Base-by-base conservation (phyloP, 1,140 invertebrate species). In the Papilio aristodemus region DNA sequence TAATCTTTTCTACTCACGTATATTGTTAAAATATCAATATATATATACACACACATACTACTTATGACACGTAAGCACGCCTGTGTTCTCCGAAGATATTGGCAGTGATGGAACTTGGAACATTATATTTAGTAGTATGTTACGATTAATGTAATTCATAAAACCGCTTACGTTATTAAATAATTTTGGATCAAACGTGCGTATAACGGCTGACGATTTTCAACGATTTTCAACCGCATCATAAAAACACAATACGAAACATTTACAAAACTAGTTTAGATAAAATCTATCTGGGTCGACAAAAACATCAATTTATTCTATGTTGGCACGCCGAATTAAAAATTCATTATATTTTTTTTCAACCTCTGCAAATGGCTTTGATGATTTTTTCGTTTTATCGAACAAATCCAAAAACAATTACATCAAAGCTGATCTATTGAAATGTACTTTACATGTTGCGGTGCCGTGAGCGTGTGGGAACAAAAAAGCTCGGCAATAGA, bases 391-490 rank as follows among this genome's bases (percentile, higher is more conserved):
- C 43, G 27, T 62, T 66, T 66, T 66, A 46, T 13, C 8, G 32
- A 36, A 43, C 22, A 66, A 66, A 66, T 66, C 11, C 22, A 25
- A 46, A 66, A 66, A 66, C 63, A 66, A 66, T 66, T 46, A 66
- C 43, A 19, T 7, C 27, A 66, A 66, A 66, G 63, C 38, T 19
- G 62, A 50, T 66, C 63, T 66, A 66, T 66, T 66, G 41, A 66
- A 66, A 62, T 59, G 58, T 63, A 22, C 27, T 66, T 66, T 66
- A 43, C 11, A 66, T 46, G 39, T 36, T 46, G 19, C 43, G 2
- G 10, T 39, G 22, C 22, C 13, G 38, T 2, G 36, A 22, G 39
- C 22, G 41, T 66, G 63, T 66, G 63, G 41, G 25, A 66, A 36
- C 27, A 66, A 66, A 66, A 43, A 50, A 50, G 46, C 10, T 39